Conservation (phyloP, 2,888 invertebrate genomes). For the Lacanobia wlatinum region DNA sequence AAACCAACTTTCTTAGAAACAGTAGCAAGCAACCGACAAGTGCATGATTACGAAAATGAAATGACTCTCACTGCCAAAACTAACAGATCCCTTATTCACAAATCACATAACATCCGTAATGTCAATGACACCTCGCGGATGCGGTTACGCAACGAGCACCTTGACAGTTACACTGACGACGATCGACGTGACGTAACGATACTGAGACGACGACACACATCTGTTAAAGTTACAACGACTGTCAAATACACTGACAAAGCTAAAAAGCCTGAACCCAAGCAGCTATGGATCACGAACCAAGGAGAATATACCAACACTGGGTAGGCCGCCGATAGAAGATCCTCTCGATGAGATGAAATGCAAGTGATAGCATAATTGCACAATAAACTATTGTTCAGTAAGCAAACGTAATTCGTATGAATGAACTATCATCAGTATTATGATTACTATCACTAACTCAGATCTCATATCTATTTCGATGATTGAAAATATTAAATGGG, state of each 20-base stretch:
- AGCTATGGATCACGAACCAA: conserved; percentile 64
- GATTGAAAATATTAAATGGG: conserved; percentile 75
- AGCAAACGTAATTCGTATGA: conserved; percentile 80
- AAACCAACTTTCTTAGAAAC: conserved; percentile 42
- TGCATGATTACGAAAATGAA: conserved; percentile 44
- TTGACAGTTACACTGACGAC: conserved; percentile 85
- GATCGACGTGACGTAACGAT: conserved; percentile 78
- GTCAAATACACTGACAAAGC: conserved; percentile 30
- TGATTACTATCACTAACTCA: conserved; percentile 73
- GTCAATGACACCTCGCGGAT: conserved; percentile 88
- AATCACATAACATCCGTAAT: conserved; percentile 83
- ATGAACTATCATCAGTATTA: conserved; percentile 81
- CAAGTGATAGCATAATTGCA: conserved; percentile 86
- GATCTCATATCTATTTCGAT: conserved; percentile 68
- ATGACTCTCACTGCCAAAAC: conserved; percentile 76
- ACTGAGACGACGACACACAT: conserved; percentile 60
- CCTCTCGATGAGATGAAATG: conserved; percentile 84
- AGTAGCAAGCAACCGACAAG: conserved; percentile 48
- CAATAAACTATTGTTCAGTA: conserved; percentile 85
- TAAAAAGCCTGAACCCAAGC: conserved; percentile 2
- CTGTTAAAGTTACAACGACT: conserved; percentile 62
- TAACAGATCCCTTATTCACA: conserved; percentile 73
- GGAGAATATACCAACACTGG: conserved; percentile 60
- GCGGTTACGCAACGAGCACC: conserved; percentile 86
- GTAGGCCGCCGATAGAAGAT: conserved; percentile 73